Evolutionary conservation across 2,888 invertebrate genomes (phyloP), one percentile per base, ranked within the genome.

Genomic region (Hydrotaea diabolus): DNA sequence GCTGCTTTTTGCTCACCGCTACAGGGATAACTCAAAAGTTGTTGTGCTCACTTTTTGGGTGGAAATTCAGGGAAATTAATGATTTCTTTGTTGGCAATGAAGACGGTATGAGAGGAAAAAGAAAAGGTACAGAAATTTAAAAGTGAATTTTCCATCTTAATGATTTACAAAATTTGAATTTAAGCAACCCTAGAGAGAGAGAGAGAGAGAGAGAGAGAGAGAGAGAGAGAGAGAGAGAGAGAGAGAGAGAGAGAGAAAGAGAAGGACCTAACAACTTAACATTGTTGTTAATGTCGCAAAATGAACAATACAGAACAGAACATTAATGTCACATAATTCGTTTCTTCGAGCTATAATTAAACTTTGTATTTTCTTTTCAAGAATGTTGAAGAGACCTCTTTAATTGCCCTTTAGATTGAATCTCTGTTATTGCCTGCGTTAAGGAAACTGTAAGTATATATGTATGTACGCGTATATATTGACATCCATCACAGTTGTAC

Each of bases 341-440:
- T 62, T 76, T 21, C 0, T 72, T 36, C 49, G n/a, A 78, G 62
- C 49, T 66, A 69, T 82, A 81, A 85, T 81, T 73, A 69, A 84
- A 78, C 57, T 76, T 74, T 66, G 62, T 79, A 49, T 55, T 62
- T 36, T 43, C 19, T 15, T 69, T 69, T n/a, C 64, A 77, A 1
- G 2, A 75, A 75, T 71, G 15, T 26, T 36, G 55, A 78, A 66
- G 39, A 46, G 76, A 66, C 49, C 76, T 66, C 53, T 26, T 77
- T 72, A 46, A 77, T 43, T 36, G 55, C 19, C 19, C 57, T 84
- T 80, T 62, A 80, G 77, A 80, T 84, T 80, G 83, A 73, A 73
- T 57, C 36, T 36, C 15, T 39, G 66, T 66, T 3, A 11, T 19
- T 21, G 13, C 46, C 23, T 23, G 13, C 57, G 36, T 36, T 21